phyloP scores from a whole-genome alignment of 2,113 vertebrate species.

The Siphamia tubifer region DNA sequence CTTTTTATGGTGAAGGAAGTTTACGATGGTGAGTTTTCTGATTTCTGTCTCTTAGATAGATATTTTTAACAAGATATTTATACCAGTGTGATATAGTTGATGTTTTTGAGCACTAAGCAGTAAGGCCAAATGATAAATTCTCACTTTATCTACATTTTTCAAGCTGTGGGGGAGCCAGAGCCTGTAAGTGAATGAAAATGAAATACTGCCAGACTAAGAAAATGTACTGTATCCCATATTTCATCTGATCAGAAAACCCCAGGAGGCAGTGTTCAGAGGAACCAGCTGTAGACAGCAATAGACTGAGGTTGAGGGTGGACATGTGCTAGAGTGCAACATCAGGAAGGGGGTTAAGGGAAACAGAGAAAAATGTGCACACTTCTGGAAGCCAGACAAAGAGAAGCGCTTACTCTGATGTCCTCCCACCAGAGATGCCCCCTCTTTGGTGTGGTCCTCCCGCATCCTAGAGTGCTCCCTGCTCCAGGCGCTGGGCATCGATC shows the following conservation, averaged over 20 bases:
- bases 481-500: slow-evolving; percentile 79
- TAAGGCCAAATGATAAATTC: slow-evolving; percentile 20
- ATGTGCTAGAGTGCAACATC: slow-evolving; percentile 64
- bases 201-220: slow-evolving; percentile 37
- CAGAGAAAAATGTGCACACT: slow-evolving; percentile 70
- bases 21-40: neutral
- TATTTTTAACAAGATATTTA: slow-evolving; percentile 30
- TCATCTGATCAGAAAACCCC: slow-evolving; percentile 49
- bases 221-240: slow-evolving; percentile 52
- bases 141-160: slow-evolving; percentile 20
- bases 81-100: slow-evolving; percentile 13
- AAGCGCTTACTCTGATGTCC: slow-evolving; percentile 75
- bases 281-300: slow-evolving; percentile 50
- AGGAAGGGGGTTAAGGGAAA: slow-evolving; percentile 76
- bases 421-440: slow-evolving; percentile 80
- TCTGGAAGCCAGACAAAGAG: slow-evolving; percentile 78
- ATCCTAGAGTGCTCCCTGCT: slow-evolving; percentile 72
- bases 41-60: neutral
- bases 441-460: slow-evolving; percentile 79
- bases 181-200: slow-evolving; percentile 44
- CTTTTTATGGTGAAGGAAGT: too few relatives aligned
- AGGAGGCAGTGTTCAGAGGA: slow-evolving; percentile 58
- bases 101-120: neutral
- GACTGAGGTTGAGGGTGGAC: slow-evolving; percentile 59
- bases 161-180: slow-evolving; percentile 5